phyloP scores from a whole-genome alignment of 2,113 vertebrate species.

The Forbesichthys agassizii region DNA sequence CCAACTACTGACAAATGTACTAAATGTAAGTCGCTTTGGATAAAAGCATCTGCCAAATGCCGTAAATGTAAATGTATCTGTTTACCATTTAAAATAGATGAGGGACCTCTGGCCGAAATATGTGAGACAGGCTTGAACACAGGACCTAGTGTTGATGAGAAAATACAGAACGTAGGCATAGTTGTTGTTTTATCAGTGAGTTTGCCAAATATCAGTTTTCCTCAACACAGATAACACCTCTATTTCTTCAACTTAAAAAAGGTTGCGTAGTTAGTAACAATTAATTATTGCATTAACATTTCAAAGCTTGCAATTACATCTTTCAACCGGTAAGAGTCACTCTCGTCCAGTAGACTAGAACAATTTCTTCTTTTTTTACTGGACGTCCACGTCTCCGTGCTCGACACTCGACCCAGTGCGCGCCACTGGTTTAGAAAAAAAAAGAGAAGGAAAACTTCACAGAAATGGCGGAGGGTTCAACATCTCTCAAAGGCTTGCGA shows the following conservation, averaged over 20 bases:
- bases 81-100: constrained; percentile 70
- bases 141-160: constrained; percentile 51
- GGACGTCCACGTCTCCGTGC: constrained; percentile 68
- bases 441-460: constrained; percentile 66
- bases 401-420: constrained; percentile 59
- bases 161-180: constrained; percentile 46
- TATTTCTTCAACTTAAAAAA: constrained; percentile 23
- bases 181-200: constrained; percentile 53
- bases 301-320: background rate
- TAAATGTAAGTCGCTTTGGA: no score
- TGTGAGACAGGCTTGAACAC: constrained; percentile 65
- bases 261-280: constrained; percentile 22
- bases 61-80: constrained; percentile 41
- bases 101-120: constrained; percentile 61
- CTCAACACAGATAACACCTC: constrained; percentile 28
- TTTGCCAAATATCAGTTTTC: constrained; percentile 37
- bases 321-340: constrained; percentile 32
- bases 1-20: no score
- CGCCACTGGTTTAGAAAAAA: constrained; percentile 57
- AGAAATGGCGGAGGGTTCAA: constrained; percentile 82
- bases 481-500: constrained; percentile 80
- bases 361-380: background rate
- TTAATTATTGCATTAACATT: no score
- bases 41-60: no score
- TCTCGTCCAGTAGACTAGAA: background rate